Evolutionary conservation across 2,888 invertebrate species (phyloP), one percentile per base, ranked within the genome.

Genomic region (Tinea semifulvella): DNA sequence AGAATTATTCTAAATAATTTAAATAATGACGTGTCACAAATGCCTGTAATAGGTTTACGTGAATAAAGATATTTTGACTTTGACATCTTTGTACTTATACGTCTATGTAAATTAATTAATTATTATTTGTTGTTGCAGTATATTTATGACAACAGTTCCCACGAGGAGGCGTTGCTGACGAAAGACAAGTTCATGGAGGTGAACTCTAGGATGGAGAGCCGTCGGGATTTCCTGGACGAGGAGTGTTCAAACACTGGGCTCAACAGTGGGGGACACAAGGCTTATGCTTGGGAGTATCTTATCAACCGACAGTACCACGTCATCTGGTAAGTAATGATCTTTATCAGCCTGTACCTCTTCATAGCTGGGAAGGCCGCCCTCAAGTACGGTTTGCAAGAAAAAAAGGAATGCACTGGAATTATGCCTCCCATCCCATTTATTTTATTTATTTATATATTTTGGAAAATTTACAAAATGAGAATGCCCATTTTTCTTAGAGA

Each of bases 241-340:
- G 82, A 84, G 47, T 90, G 90, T 59, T 75, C 82, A n/a, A 75
- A 75, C 47, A 70, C 85, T 28, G 85, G 87, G 18, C 72, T 89
- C 35, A 85, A 88, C 56, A 72, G 80, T 48, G 75, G 82, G 25
- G 85, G 85, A 14, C 86, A 87, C 53, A 87, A 87, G 58, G 89
- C 92, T 18, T 91, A 91, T 58, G 88, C 92, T 10, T 92, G 92
- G 93, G 92, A 93, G 67, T 93, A 90, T 68, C 84, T 93, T 60
- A 88, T 92, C 57, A 90, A 90, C 68, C 84, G 85, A 53, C 88
- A 91, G 61, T 87, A 92, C 65, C 90, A 89, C 63, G 83, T 92
- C 45, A 89, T 92, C 62, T 92, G 92, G 92, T 86, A 61, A 76
- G 80, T 47, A 44, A n/a, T 20, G 14, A 3, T 6, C n/a, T 31